Evolutionary conservation across 2,113 vertebrate species (phyloP), one percentile per base, ranked within the genome.

Genomic region (Candoia aspera): DNA sequence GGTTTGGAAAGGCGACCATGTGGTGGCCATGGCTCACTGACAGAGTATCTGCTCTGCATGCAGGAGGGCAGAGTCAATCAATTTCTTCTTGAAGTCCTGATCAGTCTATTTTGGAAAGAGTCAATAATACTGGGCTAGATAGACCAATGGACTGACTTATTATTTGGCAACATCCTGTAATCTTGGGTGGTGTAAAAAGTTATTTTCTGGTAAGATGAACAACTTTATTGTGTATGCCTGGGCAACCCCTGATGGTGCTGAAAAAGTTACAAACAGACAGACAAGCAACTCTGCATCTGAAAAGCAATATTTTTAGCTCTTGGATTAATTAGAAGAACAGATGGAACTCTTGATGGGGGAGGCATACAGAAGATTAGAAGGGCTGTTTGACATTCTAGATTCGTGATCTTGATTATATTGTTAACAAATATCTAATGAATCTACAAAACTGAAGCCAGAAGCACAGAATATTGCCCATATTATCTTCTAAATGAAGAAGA

Each of bases 321-420:
- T 55, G 68, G 11, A 85, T 0, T 0, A 92, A 53, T 84, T 55
- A 42, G 0, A 0, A 23, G 1, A 0, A 0, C 33, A 0, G 0
- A 94, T 85, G 29, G 85, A 33, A 54, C 88, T 49, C 86, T 92
- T 26, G 1, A 0, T 55, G 83, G 19, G 62, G 19, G 0, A 94
- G 92, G 85, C 73, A 91, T 79, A 86, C 64, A 0, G 0, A 19
- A 21, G 84, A 89, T 58, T 2, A 64, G 58, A 84, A 55, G 58
- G 90, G 86, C 86, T 92, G 60, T 83, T 83, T 33, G 68, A 55
- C 95, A 42, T 90, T 92, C 54, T 62, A 58, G 73, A 68, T 86
- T 88, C 93, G 79, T 91, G 87, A 73, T 84, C 90, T 92, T 92
- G 92, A 17, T 68, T 94, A 95, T 33, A 33, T 68, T 86, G 90